Base-by-base conservation (phyloP, 2,888 invertebrate genomes). In the Chrysolina haemoptera region DNA sequence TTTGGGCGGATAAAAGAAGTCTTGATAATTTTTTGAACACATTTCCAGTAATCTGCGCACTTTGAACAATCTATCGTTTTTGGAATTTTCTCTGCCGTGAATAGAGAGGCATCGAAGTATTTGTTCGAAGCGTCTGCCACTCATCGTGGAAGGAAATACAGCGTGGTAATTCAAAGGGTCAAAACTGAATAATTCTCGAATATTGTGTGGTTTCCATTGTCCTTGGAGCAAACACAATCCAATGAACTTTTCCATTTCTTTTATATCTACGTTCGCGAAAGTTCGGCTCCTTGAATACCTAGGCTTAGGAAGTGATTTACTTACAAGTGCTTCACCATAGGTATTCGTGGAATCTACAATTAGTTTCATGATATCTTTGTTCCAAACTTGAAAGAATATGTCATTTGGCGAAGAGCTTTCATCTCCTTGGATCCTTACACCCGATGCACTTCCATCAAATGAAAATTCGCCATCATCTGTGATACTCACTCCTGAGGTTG, bases 51-150 rank as follows among this genome's bases (percentile, higher is more conserved):
- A 16, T 18, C 20, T 69, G 35, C 46, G 41, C 1, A 62, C 27
- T 14, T 62, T 69, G 14, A 27, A 9, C 5, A 69, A 22, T 4
- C 69, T 3, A n/a, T 69, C 62, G 14, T 40, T 35, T 53, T 40
- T 10, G 18, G 35, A 27, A 10, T 46, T 4, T 10, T 59, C 41
- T 20, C 59, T 46, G 12, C 1, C n/a, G 22, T 40, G 20, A 4
- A 43, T 8, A 59, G 11, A 55, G 10, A 65, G 66, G 35, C 70
- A 71, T 5, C 70, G 40, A 1, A 48, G 14, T n/a, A 71, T 53
- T 65, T 71, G 70, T 20, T 71, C 55, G 11, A 64, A 70, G 11
- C 70, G 40, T n/a, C 70, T 50, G n/a, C 70, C 70, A 70, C 50
- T 53, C 70, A 70, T 70, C 12, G 22, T 50, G 11, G 14, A 22